Evolutionary conservation across 30 jellyfish, hydroid and myxozoan species (phyloP).

Genomic region (Sanderia malayensis): DNA sequence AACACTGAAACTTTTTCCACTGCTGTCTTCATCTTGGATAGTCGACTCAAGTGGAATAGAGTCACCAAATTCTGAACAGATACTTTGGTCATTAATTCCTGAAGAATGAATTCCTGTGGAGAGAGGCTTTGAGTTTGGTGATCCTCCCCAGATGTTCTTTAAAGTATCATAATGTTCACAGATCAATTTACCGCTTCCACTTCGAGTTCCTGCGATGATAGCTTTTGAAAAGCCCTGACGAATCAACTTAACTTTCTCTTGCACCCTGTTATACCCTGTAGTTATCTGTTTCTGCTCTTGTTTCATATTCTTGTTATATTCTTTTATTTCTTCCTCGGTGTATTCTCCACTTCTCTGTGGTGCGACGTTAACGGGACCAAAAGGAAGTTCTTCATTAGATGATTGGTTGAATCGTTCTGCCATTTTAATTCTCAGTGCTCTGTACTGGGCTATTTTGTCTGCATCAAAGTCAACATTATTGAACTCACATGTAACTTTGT

Average conservation of each 20-base stretch:
- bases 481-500: not conserved
- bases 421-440: not conserved
- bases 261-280: constrained; percentile 45
- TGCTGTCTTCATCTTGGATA: not conserved
- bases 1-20: not conserved
- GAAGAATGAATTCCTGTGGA: constrained; percentile 31
- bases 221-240: constrained; percentile 58
- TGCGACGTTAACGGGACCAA: constrained; percentile 7
- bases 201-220: constrained; percentile 53
- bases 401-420: not conserved
- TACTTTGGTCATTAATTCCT: not conserved
- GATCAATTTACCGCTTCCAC: constrained; percentile 8
- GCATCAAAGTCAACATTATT: not conserved
- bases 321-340: constrained; percentile 9
- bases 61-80: not conserved
- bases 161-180: constrained; percentile 43
- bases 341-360: not conserved
- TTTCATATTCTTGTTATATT: not conserved
- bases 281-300: constrained; percentile 9
- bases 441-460: not conserved
- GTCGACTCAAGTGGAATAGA: not conserved
- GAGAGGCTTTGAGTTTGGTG: constrained; percentile 40
- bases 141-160: constrained; percentile 56
- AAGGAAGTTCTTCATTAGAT: not conserved
- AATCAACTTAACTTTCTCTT: constrained; percentile 55